Base-by-base conservation (phyloP, 1,140 invertebrate genomes). In the Apis dorsata region DNA sequence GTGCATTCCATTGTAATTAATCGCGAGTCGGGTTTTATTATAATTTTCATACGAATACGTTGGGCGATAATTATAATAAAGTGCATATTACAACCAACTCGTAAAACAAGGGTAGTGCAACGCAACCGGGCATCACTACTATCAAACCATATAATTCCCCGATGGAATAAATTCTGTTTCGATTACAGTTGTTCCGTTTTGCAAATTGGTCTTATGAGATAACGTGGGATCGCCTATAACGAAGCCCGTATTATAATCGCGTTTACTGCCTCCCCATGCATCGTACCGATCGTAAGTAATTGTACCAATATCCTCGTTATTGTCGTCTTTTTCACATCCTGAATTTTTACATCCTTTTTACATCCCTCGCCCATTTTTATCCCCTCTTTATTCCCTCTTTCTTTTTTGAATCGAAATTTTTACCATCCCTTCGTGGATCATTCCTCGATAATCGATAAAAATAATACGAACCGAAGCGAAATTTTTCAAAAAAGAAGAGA, bases 161-260 rank as follows among this genome's bases (percentile, higher is more conserved):
- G 44, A 19, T 60, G 55, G 55, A 81, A 60, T 81, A 76, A 81
- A 81, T 76, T 77, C 65, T 65, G 66, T 81, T 76, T 81, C 80
- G 80, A 81, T 76, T 76, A 68, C 34, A n/a, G 76, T 53, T 81
- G 73, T 76, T 69, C 73, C 73, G 72, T 76, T 76, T 74, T 53
- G 63, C 80, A 81, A 81, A 81, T 81, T 81, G 79, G 72, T 76
- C 72, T 81, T 81, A 75, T 68, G 79, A 81, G 72, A 81, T 81
- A 79, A 83, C 75, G n/a, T n/a, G 59, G 17, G 28, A n/a, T 28
- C n/a, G n/a, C 34, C 7, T 76, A 68, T 76, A 81, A 68, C 55
- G 73, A 24, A 28, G 17, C 34, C 34, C 15, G 11, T 7, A 34
- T 69, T 83, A 59, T 28, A 19, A 34, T 53, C 69, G 17, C 28